Conservation (phyloP, 2,797 vertebrate species). For the Protosalanx chinensis region DNA sequence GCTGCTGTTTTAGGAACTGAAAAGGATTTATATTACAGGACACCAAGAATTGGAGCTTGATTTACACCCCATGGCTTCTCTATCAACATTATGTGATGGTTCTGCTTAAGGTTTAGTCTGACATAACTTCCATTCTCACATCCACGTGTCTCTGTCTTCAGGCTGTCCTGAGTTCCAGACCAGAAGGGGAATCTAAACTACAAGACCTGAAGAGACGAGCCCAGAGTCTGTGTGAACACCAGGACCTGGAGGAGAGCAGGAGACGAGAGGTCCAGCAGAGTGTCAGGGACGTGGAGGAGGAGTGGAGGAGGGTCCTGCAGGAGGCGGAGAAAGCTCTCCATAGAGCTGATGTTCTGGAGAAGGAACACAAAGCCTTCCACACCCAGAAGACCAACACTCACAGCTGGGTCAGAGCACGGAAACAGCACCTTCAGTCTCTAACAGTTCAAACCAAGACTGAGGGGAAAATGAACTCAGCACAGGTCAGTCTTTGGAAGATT, state of each 20-base stretch:
- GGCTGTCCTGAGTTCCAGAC: conserved; percentile 67
- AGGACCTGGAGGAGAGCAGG: conserved; percentile 36
- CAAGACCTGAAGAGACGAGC: conserved; percentile 39
- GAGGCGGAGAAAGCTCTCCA: conserved; percentile 30
- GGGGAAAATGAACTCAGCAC: conserved; percentile 65
- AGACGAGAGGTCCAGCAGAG: conserved; percentile 27
- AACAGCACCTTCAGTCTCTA: conserved; percentile 66
- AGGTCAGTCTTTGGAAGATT: conserved; percentile 65
- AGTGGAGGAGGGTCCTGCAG: conserved; percentile 48
- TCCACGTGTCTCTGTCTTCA: conserved; percentile 39
- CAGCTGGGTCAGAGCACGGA: conserved; percentile 75
- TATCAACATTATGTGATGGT: not conserved
- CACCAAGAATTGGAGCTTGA: not conserved
- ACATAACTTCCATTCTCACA: conserved; percentile 9
- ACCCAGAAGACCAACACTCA: conserved; percentile 60
- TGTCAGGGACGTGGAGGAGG: conserved; percentile 29
- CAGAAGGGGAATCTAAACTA: conserved; percentile 69
- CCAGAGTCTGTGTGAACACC: conserved; percentile 29
- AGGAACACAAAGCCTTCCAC: conserved; percentile 47
- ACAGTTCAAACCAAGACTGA: conserved; percentile 58
- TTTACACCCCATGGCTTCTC: not conserved
- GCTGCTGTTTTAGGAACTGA: not conserved
- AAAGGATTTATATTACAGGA: not conserved
- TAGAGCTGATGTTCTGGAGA: conserved; percentile 17
- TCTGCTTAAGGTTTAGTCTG: conserved; percentile 21